Conservation (phyloP, 1,140 invertebrate species). For the Halyomorpha halys region DNA sequence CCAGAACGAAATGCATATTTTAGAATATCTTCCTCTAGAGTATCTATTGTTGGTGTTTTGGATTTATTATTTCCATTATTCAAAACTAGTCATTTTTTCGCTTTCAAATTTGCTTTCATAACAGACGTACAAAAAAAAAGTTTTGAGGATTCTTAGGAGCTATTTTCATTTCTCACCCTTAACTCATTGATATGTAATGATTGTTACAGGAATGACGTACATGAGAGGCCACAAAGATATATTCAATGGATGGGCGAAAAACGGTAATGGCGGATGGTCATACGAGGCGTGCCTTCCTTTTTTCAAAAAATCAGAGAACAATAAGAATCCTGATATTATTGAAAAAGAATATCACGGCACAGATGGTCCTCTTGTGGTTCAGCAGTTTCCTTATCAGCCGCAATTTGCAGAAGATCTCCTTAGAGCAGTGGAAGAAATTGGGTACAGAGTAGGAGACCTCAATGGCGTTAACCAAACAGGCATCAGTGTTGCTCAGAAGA, state of each 20-base stretch:
- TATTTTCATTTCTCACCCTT: too few relatives aligned
- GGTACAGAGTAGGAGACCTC: conserved; percentile 41
- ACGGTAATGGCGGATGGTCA: conserved; percentile 52
- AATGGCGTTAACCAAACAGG: conserved; percentile 43
- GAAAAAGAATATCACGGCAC: conserved; percentile 42
- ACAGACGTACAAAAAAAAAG: too few relatives aligned
- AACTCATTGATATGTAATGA: too few relatives aligned
- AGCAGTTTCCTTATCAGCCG: conserved; percentile 44
- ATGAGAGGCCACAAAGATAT: conserved; percentile 50
- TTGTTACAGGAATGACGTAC: conserved; percentile 52
- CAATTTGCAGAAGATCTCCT: conserved; percentile 44
- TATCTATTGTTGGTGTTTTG: too few relatives aligned
- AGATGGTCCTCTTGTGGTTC: conserved; percentile 47
- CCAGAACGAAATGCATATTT: too few relatives aligned
- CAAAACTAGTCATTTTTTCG: too few relatives aligned
- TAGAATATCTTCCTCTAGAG: too few relatives aligned
- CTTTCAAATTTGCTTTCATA: too few relatives aligned
- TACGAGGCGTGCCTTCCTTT: conserved; percentile 49
- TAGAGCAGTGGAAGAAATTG: conserved; percentile 45
- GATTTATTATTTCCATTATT: too few relatives aligned
- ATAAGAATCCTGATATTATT: conserved; percentile 36
- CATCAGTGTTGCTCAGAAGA: conserved; percentile 36
- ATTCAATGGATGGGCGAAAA: conserved; percentile 55
- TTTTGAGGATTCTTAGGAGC: too few relatives aligned
- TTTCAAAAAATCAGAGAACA: conserved; percentile 47